Evolutionary conservation across 2,797 vertebrate genomes (phyloP), one percentile per base, ranked within the genome.

Genomic region (Sciaenops ocellatus): DNA sequence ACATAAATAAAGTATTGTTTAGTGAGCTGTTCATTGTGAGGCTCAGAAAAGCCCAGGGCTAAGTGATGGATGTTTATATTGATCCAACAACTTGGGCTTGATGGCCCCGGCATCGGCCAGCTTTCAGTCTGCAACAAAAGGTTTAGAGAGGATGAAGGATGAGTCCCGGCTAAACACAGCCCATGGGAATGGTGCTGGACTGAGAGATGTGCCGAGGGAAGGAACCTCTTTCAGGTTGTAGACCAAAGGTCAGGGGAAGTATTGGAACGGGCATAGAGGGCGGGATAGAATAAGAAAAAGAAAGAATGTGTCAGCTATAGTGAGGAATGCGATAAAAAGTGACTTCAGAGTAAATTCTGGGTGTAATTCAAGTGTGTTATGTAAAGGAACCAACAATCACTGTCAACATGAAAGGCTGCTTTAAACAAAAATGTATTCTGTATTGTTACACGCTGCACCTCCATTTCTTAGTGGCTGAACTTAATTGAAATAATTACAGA

Each of bases 21-120:
- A 83, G 87, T 80, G 91, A 93, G 90, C 94, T 91, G 90, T 69
- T 87, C 87, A 91, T 96, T 96, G 94, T 94, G 90, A 62, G 69
- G 52, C 75, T 66, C 68, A 87, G 86, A 94, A 96, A 94, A 89
- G 87, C 80, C 88, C 64, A 1, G 65, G 89, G 86, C 89, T 85
- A 90, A 90, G 90, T 96, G 94, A 94, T 94, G 92, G 94, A 96
- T 92, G 91, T 94, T 93, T 93, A 92, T 94, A 95, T 94, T 95
- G 95, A 95, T 94, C 93, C 91, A 91, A 93, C 93, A 95, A 93
- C 87, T 90, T 47, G 86, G 92, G 90, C 91, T 93, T 63, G 93
- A 94, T 92, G 92, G 93, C 92, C 92, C 76, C 84, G 73, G 92
- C 93, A 92, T 92, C 83, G 81, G 87, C 88, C 87, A 83, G 93